These are phyloP conservation scores for Rhyacophila evoluta DNA, from an alignment of 2,888 invertebrate genomes.

Conservation along the genomic window DNA sequence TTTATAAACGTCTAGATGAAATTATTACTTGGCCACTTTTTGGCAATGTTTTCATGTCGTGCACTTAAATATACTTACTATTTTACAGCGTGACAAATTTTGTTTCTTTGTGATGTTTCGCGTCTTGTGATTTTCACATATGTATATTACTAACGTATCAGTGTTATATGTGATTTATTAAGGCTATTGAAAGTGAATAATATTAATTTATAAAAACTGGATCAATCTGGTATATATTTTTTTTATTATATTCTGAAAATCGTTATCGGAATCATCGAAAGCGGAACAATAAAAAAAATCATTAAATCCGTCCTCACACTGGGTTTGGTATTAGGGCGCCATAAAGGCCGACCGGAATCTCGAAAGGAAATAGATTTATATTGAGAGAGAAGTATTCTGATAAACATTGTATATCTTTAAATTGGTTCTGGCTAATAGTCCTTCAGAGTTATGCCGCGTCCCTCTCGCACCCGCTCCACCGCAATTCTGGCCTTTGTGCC, in stretches of 20 bases:
- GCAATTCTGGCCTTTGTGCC: neutral
- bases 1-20: no score
- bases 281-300: neutral
- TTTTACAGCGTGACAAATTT: no score
- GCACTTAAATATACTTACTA: no score
- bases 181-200: no score
- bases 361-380: constrained; percentile 24
- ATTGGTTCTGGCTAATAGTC: constrained; percentile 43
- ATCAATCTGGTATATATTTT: no score
- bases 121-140: no score
- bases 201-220: no score
- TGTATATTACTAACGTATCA: no score
- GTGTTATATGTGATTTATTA: no score
- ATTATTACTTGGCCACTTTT: no score
- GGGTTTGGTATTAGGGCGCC: neutral
- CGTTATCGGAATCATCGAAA: neutral
- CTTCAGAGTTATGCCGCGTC: neutral
- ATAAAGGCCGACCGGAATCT: constrained; percentile 9
- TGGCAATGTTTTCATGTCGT: no score
- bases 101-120: no score
- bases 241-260: neutral
- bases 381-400: constrained; percentile 12
- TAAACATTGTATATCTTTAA: constrained; percentile 32
- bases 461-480: neutral
- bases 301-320: neutral